Evolutionary conservation across 2,888 invertebrate species (phyloP), one percentile per base, ranked within the genome.

Genomic region (Hoplodrina blanda): DNA sequence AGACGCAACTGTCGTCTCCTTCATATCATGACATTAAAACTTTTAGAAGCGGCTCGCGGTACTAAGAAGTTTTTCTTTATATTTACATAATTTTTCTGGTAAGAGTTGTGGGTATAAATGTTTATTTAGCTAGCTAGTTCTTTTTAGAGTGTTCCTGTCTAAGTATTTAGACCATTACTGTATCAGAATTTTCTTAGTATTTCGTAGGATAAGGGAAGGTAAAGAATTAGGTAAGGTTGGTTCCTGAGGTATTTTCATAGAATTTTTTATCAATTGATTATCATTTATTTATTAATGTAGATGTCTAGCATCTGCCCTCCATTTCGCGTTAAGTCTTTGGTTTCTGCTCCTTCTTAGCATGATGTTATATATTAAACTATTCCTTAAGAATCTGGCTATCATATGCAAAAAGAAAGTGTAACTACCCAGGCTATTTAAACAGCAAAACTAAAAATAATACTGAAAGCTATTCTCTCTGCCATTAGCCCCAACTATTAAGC

Each of bases 11-110:
- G 78, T 80, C 63, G 70, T 50, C 70, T 63, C 71, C 53, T 63
- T 71, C 83, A 61, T 69, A 71, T 62, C 81, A 76, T 44, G 62
- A 61, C 67, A 67, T 76, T 80, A 80, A 76, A 82, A 80, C 73
- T 76, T 73, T 64, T 73, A 62, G 83, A 80, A 78, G 74, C 61
- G 81, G 69, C 81, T 68, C 61, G 50, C 55, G 61, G 59, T 78
- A 78, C 63, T 78, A 60, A 62, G 25, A 80, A 76, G 65, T 72
- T 80, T 74, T 80, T 71, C 65, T 65, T 80, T 59, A 61, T 19
- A 78, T 77, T 77, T 64, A 65, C 65, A 63, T 76, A 80, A 67
- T 75, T 76, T 75, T 67, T 57, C 67, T 62, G 52, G 67, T 20
- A 57, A 67, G 41, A 59, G 52, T 78, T 72, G 37, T 25, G 52